Evolutionary conservation across 2,888 invertebrate species (phyloP).

Genomic region (Chloroclystis v-ata): DNA sequence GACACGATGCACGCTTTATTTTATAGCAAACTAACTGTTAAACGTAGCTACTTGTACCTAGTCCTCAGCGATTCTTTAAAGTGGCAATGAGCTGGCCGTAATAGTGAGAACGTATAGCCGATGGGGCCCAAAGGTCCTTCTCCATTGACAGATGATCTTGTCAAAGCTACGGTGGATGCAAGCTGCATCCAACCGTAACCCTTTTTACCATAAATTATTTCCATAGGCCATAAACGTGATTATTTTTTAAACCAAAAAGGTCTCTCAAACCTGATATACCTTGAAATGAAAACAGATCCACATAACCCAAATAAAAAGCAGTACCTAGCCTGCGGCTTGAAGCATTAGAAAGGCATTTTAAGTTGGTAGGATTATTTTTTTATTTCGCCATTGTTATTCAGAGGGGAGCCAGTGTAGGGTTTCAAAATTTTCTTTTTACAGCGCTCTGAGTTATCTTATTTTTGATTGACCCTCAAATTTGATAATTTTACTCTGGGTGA

Average conservation of each 20-base stretch:
- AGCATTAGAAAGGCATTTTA: constrained; percentile 17
- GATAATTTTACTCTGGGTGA: constrained; percentile 1
- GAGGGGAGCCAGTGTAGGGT: constrained; percentile 17
- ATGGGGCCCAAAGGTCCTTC: too few relatives aligned
- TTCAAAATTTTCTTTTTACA: constrained; percentile 8
- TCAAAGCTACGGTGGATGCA: too few relatives aligned
- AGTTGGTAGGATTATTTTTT: constrained; percentile 42
- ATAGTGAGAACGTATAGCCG: too few relatives aligned
- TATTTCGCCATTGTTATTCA: constrained; percentile 48
- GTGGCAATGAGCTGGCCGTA: too few relatives aligned
- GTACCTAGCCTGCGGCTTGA: neutral
- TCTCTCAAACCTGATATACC: too few relatives aligned
- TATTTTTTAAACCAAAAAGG: too few relatives aligned
- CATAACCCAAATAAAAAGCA: constrained; percentile 4
- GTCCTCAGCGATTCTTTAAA: too few relatives aligned
- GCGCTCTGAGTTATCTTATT: neutral
- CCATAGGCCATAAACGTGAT: too few relatives aligned
- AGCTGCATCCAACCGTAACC: too few relatives aligned
- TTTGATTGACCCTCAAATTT: constrained; percentile 6
- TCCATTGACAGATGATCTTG: too few relatives aligned
- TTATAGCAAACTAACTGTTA: constrained; percentile 26
- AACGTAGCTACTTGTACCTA: too few relatives aligned
- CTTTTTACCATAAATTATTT: too few relatives aligned
- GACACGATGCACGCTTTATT: constrained; percentile 33
- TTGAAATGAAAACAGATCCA: constrained; percentile 1